Evolutionary conservation across 1,140 invertebrate species (phyloP).

Genomic region (Melitaea cinxia): DNA sequence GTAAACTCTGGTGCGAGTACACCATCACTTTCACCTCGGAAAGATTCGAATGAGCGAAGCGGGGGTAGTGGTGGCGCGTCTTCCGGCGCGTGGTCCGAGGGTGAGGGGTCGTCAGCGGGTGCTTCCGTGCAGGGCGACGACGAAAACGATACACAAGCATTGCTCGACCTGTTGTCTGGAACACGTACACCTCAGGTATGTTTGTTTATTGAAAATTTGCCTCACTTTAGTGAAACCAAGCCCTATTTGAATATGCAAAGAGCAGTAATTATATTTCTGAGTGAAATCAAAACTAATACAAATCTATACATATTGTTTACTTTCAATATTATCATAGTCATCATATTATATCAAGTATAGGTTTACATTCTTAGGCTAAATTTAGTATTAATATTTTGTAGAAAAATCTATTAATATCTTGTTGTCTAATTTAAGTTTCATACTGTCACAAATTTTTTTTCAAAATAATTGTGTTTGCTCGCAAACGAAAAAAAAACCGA

Average conservation of each 20-base stretch:
- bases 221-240: neutral
- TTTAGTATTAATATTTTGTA: no score
- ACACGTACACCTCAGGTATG: conserved; percentile 86
- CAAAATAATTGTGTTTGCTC: no score
- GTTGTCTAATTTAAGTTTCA: no score
- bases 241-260: neutral
- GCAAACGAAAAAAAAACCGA: no score
- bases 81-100: conserved; percentile 86
- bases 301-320: no score
- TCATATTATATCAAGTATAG: no score
- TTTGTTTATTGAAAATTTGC: neutral
- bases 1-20: conserved; percentile 78
- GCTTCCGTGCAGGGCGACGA: conserved; percentile 86
- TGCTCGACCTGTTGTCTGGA: conserved; percentile 87
- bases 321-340: no score
- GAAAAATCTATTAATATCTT: no score
- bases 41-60: conserved; percentile 82
- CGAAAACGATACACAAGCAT: conserved; percentile 84
- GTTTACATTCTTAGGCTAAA: no score
- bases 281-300: no score
- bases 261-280: no score
- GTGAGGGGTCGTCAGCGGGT: conserved; percentile 85
- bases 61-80: conserved; percentile 79
- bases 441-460: no score
- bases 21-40: conserved; percentile 83